These are phyloP conservation scores for Acanthornis magna DNA, from an alignment of 2,797 vertebrate genomes.

Conservation along the genomic window DNA sequence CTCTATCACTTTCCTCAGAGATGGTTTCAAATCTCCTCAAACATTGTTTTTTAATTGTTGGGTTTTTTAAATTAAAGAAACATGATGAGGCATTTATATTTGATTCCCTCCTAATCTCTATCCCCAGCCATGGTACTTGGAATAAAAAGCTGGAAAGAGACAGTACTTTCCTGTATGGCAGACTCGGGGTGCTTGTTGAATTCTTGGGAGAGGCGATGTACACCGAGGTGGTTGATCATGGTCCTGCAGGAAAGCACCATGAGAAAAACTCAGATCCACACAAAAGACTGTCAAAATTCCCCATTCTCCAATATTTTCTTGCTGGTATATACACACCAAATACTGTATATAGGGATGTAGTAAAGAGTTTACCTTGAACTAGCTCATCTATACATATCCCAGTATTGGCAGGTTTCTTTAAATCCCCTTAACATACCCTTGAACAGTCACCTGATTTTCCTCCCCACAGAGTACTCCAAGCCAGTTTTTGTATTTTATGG, in stretches of 20 bases:
- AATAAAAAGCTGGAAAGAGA: neutral
- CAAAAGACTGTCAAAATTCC: neutral
- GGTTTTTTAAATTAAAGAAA: neutral
- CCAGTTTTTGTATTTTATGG: neutral
- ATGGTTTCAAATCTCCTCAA: neutral
- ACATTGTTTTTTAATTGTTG: neutral
- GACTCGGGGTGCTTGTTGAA: rapidly evolving
- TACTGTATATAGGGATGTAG: neutral
- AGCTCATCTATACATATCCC: neutral
- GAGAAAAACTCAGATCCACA: neutral
- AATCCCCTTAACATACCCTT: neutral
- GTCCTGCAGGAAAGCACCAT: neutral
- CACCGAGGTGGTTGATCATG: neutral
- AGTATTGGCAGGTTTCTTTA: neutral
- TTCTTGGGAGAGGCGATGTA: neutral
- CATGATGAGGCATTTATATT: neutral
- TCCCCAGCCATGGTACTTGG: neutral
- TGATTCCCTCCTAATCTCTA: neutral
- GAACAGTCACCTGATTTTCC: neutral
- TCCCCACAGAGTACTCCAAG: neutral
- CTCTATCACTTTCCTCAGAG: neutral
- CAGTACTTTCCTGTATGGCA: neutral
- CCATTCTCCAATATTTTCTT: neutral
- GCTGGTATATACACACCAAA: neutral
- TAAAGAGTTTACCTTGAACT: neutral